Percentiles rank a stretch among this genome's conserved stretches.
phyloP scores from a whole-genome alignment of 2,888 invertebrate species.

The Mycalesis mineus region DNA sequence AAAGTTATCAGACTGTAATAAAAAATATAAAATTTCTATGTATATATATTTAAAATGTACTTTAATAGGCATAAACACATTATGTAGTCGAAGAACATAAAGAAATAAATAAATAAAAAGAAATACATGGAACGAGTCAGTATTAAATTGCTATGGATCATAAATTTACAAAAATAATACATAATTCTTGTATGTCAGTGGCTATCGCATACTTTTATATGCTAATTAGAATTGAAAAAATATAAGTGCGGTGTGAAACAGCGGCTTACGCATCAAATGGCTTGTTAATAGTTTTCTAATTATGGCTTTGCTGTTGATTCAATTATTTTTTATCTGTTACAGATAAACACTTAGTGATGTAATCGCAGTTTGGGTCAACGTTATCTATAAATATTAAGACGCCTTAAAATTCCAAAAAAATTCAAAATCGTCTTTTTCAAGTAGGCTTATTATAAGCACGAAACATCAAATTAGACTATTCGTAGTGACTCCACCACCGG shows the following conservation, averaged over 20 bases:
- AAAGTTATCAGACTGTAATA: too few relatives aligned
- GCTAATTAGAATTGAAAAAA: slow-evolving; percentile 5
- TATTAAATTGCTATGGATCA: slow-evolving; percentile 18
- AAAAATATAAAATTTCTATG: too few relatives aligned
- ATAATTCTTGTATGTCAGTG: background rate
- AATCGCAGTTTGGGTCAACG: background rate
- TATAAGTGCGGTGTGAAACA: slow-evolving; percentile 10
- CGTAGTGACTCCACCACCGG: too few relatives aligned
- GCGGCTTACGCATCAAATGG: slow-evolving; percentile 9
- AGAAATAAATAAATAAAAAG: background rate
- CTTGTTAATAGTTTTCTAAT: slow-evolving; percentile 12
- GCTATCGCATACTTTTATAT: slow-evolving; percentile 10
- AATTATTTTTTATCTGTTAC: background rate
- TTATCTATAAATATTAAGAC: too few relatives aligned
- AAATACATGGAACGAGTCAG: background rate
- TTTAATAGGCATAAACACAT: too few relatives aligned
- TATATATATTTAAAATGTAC: too few relatives aligned
- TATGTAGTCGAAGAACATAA: background rate
- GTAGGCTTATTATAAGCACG: too few relatives aligned
- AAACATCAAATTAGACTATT: too few relatives aligned
- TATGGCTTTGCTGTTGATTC: slow-evolving; percentile 8
- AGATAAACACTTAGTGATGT: slow-evolving; percentile 1
- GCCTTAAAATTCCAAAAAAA: too few relatives aligned
- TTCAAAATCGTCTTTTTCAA: too few relatives aligned
- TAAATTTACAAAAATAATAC: slow-evolving; percentile 6